Evolutionary conservation across 2,888 invertebrate genomes (phyloP).

Genomic region (Galeopsomyia nigrocyanea): DNA sequence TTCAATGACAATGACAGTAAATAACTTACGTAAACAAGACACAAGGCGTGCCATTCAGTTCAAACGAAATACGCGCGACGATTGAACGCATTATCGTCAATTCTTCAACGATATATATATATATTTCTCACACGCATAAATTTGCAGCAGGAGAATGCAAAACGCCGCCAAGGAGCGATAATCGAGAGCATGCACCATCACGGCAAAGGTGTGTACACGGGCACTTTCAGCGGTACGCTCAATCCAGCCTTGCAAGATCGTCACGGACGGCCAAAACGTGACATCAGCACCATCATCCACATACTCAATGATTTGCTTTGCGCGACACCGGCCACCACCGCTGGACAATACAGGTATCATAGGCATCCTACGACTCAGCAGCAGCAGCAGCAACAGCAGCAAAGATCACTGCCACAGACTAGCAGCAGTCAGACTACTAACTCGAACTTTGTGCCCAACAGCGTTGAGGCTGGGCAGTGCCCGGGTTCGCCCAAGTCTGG

Average conservation of each 20-base stretch:
- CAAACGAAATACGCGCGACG: no score
- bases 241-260: conserved; percentile 94
- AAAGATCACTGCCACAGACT: no score
- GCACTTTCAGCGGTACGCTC: conserved; percentile 94
- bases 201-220: conserved; percentile 95
- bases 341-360: conserved; percentile 65
- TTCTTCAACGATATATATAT: no score
- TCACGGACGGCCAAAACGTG: conserved; percentile 91
- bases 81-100: no score
- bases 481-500: conserved; percentile 49
- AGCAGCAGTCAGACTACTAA: not conserved
- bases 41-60: no score
- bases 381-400: not conserved
- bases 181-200: conserved; percentile 94
- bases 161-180: conserved; percentile 79
- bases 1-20: no score
- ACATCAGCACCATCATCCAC: conserved; percentile 95
- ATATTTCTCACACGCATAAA: not conserved
- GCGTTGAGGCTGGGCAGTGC: conserved; percentile 23
- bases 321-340: conserved; percentile 78
- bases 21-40: no score
- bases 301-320: conserved; percentile 94
- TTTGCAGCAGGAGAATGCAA: conserved; percentile 63
- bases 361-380: conserved; percentile 60
- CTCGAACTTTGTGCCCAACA: not conserved